These are phyloP conservation scores for Gallinago stenura DNA, from an alignment of 2,797 vertebrate genomes.

Conservation along the genomic window DNA sequence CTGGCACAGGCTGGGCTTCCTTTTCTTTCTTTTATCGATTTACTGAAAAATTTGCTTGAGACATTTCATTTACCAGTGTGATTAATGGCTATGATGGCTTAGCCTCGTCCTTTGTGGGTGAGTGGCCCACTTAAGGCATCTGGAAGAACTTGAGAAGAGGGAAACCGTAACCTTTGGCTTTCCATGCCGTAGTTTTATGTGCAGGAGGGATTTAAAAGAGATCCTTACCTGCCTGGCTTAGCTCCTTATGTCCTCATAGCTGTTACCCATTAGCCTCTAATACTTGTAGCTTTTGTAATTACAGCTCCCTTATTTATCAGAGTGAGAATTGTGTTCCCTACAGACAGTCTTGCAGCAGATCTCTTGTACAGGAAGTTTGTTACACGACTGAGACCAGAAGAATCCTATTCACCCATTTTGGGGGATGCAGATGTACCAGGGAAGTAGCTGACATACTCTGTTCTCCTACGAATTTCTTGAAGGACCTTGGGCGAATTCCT, in stretches of 20 bases:
- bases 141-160: constrained; percentile 7
- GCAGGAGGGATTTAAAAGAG: background rate
- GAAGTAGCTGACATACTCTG: background rate
- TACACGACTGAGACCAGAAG: background rate
- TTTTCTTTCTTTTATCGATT: background rate
- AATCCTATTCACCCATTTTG: background rate
- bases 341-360: background rate
- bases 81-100: background rate
- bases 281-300: background rate
- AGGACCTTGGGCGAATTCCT: background rate
- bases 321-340: background rate
- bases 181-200: background rate
- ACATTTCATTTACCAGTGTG: background rate
- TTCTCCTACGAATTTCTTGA: background rate
- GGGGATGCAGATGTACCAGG: background rate
- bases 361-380: background rate
- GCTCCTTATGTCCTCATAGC: background rate
- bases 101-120: background rate
- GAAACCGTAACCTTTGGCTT: background rate
- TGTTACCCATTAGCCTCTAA: background rate
- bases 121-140: background rate
- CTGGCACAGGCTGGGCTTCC: background rate
- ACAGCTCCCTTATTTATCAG: background rate
- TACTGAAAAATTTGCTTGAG: background rate
- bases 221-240: background rate